These are phyloP conservation scores for Nyctibius grandis DNA, from an alignment of 2,797 vertebrate species.

Conservation along the genomic window DNA sequence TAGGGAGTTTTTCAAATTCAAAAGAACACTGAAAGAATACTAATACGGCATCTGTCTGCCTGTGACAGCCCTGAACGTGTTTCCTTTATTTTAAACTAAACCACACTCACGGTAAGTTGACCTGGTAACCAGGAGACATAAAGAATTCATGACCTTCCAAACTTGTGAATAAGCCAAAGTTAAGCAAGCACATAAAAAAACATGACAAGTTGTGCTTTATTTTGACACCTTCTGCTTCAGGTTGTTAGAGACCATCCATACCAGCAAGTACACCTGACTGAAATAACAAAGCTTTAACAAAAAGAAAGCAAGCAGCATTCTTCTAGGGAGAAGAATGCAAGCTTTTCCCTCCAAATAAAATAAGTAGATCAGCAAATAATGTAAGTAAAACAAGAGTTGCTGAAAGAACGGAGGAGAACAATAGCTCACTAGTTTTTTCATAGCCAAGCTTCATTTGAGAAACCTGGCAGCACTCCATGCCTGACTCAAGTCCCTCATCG, in stretches of 20 bases:
- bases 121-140: neutral
- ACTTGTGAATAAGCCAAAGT: neutral
- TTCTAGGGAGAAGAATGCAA: neutral
- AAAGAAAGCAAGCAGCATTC: neutral
- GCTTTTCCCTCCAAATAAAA: neutral
- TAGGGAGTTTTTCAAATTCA: neutral
- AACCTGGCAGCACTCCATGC: neutral
- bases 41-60: neutral
- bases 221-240: neutral
- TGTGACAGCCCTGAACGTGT: neutral
- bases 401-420: neutral
- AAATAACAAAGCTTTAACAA: neutral
- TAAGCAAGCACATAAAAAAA: neutral
- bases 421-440: neutral
- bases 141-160: neutral
- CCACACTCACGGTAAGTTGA: neutral
- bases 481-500: fast-evolving
- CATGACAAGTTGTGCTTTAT: neutral
- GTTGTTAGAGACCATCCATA: neutral
- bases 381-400: neutral
- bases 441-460: neutral
- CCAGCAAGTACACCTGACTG: neutral
- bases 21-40: neutral
- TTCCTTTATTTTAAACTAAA: neutral
- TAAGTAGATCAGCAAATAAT: neutral